phyloP scores from a whole-genome alignment of 2,113 vertebrate species.

The Physeter macrocephalus region DNA sequence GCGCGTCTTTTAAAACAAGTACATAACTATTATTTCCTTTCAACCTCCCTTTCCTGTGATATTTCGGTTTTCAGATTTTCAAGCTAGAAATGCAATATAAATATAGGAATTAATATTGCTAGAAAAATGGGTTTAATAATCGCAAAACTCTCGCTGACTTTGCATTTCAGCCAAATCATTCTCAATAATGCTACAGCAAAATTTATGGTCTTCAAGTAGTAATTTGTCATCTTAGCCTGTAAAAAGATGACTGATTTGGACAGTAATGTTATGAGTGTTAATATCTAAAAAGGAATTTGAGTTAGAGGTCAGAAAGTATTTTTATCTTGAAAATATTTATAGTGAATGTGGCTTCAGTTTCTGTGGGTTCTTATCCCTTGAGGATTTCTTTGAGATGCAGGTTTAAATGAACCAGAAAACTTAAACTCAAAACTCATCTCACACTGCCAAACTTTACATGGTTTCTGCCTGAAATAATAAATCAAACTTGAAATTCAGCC shows the following conservation, averaged over 20 bases:
- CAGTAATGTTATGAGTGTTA: not conserved
- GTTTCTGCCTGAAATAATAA: slow-evolving; percentile 64
- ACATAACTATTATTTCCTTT: not conserved
- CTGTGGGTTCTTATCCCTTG: slow-evolving; percentile 52
- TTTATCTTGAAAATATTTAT: slow-evolving; percentile 72
- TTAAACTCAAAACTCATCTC: slow-evolving; percentile 55
- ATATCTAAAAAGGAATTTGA: slow-evolving; percentile 48
- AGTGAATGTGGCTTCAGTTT: slow-evolving; percentile 41
- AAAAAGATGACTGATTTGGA: slow-evolving; percentile 34
- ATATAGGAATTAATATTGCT: not conserved
- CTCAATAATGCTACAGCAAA: not conserved
- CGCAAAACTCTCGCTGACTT: not conserved
- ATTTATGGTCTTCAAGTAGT: slow-evolving; percentile 12
- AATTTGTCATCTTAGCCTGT: slow-evolving; percentile 8
- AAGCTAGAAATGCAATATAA: not conserved
- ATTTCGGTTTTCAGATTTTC: slow-evolving; percentile 11
- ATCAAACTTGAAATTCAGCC: slow-evolving; percentile 65
- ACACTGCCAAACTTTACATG: slow-evolving; percentile 60
- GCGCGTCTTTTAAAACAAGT: not conserved
- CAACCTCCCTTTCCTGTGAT: not conserved
- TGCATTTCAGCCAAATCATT: not conserved
- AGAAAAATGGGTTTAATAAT: not conserved
- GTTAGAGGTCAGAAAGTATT: slow-evolving; percentile 68
- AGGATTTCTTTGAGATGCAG: slow-evolving; percentile 55
- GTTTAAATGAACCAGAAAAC: slow-evolving; percentile 74